Conservation (phyloP, 2,888 invertebrate genomes). For the Diadegma fenestrale region DNA sequence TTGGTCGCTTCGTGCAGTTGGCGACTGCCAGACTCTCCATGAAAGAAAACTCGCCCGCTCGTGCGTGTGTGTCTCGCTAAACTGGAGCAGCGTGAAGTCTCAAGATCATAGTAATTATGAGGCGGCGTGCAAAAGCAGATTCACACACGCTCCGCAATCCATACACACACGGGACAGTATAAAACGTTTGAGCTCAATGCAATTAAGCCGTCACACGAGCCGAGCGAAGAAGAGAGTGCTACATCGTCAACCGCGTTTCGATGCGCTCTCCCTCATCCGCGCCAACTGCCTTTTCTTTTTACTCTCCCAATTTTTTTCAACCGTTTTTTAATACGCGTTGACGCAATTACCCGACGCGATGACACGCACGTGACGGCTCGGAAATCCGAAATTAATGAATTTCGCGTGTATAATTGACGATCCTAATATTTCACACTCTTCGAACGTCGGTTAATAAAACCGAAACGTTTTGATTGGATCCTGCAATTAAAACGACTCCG, state of each 20-base stretch:
- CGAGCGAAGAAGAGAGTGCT: constrained; percentile 26
- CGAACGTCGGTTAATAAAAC: neutral
- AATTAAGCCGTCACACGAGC: constrained; percentile 78
- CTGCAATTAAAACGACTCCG: neutral
- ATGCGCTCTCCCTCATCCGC: constrained; percentile 43
- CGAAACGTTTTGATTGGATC: neutral
- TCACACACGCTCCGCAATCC: constrained; percentile 69
- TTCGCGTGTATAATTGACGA: constrained; percentile 13
- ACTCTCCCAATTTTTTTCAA: constrained; percentile 22
- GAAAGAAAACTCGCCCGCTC: constrained; percentile 59
- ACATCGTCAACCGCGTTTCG: constrained; percentile 45
- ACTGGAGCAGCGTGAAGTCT: constrained; percentile 79
- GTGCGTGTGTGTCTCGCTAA: constrained; percentile 68
- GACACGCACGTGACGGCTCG: constrained; percentile 34
- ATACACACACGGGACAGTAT: neutral
- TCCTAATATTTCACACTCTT: neutral
- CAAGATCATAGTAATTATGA: constrained; percentile 80
- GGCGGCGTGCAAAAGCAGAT: constrained; percentile 77
- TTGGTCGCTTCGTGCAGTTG: constrained; percentile 49
- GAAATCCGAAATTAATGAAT: constrained; percentile 41
- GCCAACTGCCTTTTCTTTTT: neutral
- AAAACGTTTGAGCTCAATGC: constrained; percentile 57
- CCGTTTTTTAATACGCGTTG: constrained; percentile 6
- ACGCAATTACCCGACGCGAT: constrained; percentile 45
- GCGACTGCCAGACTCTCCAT: constrained; percentile 13